phyloP scores from a whole-genome alignment of 2,113 vertebrate species.

The Gopherus evgoodei region DNA sequence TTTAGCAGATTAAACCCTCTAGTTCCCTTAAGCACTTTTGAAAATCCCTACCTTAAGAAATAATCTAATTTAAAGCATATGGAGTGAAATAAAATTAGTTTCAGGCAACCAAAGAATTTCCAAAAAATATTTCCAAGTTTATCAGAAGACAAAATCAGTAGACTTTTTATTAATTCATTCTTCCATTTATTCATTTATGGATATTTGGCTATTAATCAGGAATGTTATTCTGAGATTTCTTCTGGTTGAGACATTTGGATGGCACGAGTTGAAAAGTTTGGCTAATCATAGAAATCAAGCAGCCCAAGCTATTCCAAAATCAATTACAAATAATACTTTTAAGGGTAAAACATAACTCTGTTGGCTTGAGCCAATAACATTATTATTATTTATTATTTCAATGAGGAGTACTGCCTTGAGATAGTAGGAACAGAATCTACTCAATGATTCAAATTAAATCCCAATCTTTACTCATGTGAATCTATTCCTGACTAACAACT shows the following conservation, averaged over 20 bases:
- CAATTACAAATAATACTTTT: not conserved
- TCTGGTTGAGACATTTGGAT: not conserved
- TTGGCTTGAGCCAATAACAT: not conserved
- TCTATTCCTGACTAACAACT: not conserved
- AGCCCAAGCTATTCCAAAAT: not conserved
- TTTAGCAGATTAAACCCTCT: not conserved
- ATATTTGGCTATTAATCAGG: not conserved
- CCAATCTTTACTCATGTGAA: not conserved
- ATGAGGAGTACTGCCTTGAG: not conserved
- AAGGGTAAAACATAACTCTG: not conserved
- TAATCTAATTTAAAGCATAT: not conserved
- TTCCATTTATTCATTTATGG: not conserved
- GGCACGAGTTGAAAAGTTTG: not conserved
- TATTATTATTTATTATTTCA: not conserved
- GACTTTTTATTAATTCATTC: not conserved
- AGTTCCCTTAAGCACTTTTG: not conserved
- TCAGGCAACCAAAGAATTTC: not conserved
- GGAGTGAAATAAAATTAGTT: rapidly evolving
- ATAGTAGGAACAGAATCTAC: not conserved
- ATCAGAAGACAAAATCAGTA: not conserved
- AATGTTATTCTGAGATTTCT: not conserved
- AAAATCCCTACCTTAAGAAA: rapidly evolving
- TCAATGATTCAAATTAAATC: not conserved
- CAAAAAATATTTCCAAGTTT: not conserved
- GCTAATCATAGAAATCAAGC: not conserved